Percentiles rank a stretch among this genome's conserved stretches.
Conservation (phyloP, 2,888 invertebrate species). For the Euphydryas editha region DNA sequence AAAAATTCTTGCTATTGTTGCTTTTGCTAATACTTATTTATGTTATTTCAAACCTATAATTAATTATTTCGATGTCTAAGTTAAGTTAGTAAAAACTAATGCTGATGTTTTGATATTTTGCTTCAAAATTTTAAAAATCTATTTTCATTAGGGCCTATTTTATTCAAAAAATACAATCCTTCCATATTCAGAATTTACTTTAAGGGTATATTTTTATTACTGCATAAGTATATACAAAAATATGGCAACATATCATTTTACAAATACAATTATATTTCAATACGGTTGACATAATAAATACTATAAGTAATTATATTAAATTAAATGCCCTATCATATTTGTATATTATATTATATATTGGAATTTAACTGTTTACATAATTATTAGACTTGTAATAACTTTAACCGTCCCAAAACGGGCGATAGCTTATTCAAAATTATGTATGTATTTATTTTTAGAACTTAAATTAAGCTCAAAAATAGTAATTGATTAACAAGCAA, state of each 20-base stretch:
- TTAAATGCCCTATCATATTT: conserved; percentile 23
- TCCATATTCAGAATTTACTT: conserved; percentile 46
- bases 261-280: conserved; percentile 52
- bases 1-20: conserved; percentile 16
- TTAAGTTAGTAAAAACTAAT: no score
- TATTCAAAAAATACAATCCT: conserved; percentile 41
- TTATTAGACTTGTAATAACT: conserved; percentile 13
- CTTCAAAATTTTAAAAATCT: conserved; percentile 29
- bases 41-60: neutral
- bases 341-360: conserved; percentile 24
- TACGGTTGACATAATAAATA: conserved; percentile 15
- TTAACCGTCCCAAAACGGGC: conserved; percentile 9
- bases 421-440: conserved; percentile 15
- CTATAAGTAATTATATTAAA: conserved; percentile 18
- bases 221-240: conserved; percentile 41
- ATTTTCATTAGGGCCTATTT: conserved; percentile 40
- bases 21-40: conserved; percentile 14
- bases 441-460: neutral
- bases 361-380: conserved; percentile 30
- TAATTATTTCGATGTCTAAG: conserved; percentile 1
- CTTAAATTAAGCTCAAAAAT: conserved; percentile 3
- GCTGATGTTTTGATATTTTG: conserved; percentile 34
- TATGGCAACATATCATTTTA: conserved; percentile 74
- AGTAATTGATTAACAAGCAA: neutral
- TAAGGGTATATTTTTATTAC: conserved; percentile 41